These are phyloP conservation scores for Lydus trimaculatus DNA, from an alignment of 2,888 invertebrate genomes.

Conservation along the genomic window DNA sequence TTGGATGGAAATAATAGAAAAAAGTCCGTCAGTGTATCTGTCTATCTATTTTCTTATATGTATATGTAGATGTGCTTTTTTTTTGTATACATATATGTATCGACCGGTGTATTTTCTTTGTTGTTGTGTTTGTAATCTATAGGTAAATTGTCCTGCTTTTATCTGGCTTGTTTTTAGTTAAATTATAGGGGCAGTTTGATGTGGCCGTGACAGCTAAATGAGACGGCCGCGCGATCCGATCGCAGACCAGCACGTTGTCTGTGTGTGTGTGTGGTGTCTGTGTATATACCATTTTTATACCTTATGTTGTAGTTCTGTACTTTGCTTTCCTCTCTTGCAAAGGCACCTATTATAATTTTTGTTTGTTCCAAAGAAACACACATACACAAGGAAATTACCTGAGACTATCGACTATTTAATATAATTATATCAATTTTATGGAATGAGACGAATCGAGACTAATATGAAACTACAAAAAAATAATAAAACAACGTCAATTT, in stretches of 20 bases:
- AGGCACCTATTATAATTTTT: conserved; percentile 40
- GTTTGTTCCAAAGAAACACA: conserved; percentile 34
- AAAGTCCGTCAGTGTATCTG: conserved; percentile 20
- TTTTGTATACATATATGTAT: conserved; percentile 34
- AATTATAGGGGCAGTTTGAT: conserved; percentile 59
- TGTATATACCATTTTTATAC: not conserved
- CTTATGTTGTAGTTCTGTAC: conserved; percentile 30
- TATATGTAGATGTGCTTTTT: not conserved
- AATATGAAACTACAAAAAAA: conserved; percentile 7
- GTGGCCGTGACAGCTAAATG: conserved; percentile 59
- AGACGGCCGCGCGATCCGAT: conserved; percentile 45
- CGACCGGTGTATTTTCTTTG: conserved; percentile 48
- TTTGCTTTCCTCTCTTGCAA: conserved; percentile 26
- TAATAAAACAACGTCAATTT: not conserved
- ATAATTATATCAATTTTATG: conserved; percentile 42
- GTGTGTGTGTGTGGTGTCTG: not conserved
- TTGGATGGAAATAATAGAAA: conserved; percentile 44
- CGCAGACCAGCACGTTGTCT: conserved; percentile 34
- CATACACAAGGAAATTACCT: conserved; percentile 39
- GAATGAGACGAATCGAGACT: conserved; percentile 29
- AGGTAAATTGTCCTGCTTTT: conserved; percentile 56
- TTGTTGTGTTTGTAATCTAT: conserved; percentile 48
- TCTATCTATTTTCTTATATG: not conserved
- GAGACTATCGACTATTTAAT: conserved; percentile 31
- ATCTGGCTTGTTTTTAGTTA: conserved; percentile 52